phyloP scores from a whole-genome alignment of 2,797 vertebrate species.

The Eidolon dupreanum region DNA sequence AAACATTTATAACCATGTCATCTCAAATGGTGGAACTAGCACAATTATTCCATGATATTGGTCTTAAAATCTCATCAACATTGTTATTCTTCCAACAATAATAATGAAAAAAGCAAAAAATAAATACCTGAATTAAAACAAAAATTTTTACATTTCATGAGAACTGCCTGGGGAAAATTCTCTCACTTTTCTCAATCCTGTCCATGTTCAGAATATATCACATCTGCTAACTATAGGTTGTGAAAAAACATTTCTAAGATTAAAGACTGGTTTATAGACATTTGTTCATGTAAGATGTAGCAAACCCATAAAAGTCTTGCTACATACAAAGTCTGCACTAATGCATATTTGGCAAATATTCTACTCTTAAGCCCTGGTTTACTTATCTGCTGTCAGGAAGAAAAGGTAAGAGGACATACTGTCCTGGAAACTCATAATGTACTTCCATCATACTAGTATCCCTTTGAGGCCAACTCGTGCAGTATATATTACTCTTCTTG shows the following conservation, averaged over 20 bases:
- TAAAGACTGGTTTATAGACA: neutral
- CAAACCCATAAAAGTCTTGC: constrained; percentile 31
- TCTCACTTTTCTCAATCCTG: neutral
- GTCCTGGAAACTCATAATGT: neutral
- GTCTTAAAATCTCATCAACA: neutral
- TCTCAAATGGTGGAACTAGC: neutral
- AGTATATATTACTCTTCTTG: constrained; percentile 6
- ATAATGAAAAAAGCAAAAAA: neutral
- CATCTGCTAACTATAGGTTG: neutral
- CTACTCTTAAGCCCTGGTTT: neutral
- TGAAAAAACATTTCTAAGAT: constrained; percentile 1
- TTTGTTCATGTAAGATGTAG: constrained; percentile 6
- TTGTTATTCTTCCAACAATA: neutral
- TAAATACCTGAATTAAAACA: neutral
- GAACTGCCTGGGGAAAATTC: neutral
- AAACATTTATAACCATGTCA: neutral
- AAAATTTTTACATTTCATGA: neutral
- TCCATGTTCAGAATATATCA: neutral
- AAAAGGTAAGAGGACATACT: constrained; percentile 57
- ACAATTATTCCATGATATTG: neutral
- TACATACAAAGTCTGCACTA: neutral
- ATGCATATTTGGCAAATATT: constrained; percentile 53
- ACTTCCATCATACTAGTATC: neutral
- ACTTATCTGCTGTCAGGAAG: constrained; percentile 51
- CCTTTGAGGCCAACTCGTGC: neutral